Evolutionary conservation across 2,888 invertebrate genomes (phyloP).

Genomic region (Autographa gamma): DNA sequence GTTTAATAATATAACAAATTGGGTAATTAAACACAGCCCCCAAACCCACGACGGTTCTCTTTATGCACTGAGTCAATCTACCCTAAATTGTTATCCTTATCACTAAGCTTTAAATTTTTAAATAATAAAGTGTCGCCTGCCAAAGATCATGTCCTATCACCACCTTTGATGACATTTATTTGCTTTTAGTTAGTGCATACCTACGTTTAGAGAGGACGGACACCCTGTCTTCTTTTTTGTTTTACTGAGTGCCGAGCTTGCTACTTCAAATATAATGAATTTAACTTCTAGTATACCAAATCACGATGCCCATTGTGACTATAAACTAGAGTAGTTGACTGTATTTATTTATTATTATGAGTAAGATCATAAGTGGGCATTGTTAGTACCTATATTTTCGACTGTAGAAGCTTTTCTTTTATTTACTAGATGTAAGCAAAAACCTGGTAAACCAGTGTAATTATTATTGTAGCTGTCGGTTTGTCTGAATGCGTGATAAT

Average conservation of each 20-base stretch:
- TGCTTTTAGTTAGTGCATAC: neutral
- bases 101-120: neutral
- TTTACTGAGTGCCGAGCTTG: neutral
- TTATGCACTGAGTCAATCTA: too few relatives aligned
- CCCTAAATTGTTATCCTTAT: too few relatives aligned
- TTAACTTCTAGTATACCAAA: neutral
- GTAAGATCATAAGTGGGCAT: constrained; percentile 5
- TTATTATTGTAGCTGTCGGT: constrained; percentile 56
- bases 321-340: constrained; percentile 5
- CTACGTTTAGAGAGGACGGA: neutral
- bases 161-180: neutral
- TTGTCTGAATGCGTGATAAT: constrained; percentile 47
- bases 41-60: too few relatives aligned
- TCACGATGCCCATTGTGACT: constrained; percentile 5
- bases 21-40: too few relatives aligned
- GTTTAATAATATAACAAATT: too few relatives aligned
- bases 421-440: constrained; percentile 31
- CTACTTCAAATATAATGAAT: neutral
- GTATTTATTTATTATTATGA: constrained; percentile 29
- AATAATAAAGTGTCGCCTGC: neutral
- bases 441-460: constrained; percentile 59
- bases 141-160: neutral
- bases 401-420: constrained; percentile 17
- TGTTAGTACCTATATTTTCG: neutral
- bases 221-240: neutral